These are phyloP conservation scores for Bujurquina vittata DNA, from an alignment of 2,113 vertebrate species.

Conservation along the genomic window DNA sequence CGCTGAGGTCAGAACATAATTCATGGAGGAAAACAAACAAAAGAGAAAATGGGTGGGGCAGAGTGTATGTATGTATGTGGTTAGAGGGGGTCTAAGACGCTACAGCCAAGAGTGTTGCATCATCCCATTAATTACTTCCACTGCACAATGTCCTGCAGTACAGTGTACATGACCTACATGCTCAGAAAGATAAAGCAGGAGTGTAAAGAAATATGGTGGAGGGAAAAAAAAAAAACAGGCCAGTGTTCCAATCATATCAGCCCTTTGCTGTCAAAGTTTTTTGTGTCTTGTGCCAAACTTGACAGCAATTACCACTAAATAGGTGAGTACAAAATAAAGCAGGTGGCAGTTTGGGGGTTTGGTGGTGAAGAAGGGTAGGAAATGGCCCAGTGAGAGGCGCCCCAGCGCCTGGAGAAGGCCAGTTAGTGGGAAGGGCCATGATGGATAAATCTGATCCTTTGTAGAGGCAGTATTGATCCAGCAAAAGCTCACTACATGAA, in stretches of 20 bases:
- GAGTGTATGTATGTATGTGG: constrained; percentile 2
- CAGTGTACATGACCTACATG: constrained; percentile 63
- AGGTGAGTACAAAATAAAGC: not conserved
- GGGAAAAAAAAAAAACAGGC: constrained; percentile 4
- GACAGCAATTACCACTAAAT: constrained; percentile 15
- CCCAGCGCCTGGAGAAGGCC: constrained; percentile 20
- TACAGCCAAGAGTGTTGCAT: constrained; percentile 65
- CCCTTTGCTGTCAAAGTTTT: constrained; percentile 27
- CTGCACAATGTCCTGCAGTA: constrained; percentile 52
- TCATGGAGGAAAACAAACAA: constrained; percentile 19
- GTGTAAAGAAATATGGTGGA: constrained; percentile 24
- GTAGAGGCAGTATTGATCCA: constrained; percentile 75
- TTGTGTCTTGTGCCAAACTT: not conserved
- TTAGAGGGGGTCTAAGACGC: constrained; percentile 34
- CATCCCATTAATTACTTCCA: constrained; percentile 72
- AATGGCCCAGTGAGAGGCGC: constrained; percentile 25
- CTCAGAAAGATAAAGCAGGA: constrained; percentile 44
- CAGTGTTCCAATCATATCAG: constrained; percentile 30
- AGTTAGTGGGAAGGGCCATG: constrained; percentile 65
- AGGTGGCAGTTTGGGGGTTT: not conserved
- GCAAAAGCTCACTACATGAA: constrained; percentile 74
- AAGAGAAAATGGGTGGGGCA: constrained; percentile 12
- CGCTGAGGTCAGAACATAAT: constrained; percentile 29
- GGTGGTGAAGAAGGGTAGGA: constrained; percentile 31
- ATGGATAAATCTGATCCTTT: constrained; percentile 74